phyloP scores from a whole-genome alignment of 2,113 vertebrate species.

The Bothrops jararaca region DNA sequence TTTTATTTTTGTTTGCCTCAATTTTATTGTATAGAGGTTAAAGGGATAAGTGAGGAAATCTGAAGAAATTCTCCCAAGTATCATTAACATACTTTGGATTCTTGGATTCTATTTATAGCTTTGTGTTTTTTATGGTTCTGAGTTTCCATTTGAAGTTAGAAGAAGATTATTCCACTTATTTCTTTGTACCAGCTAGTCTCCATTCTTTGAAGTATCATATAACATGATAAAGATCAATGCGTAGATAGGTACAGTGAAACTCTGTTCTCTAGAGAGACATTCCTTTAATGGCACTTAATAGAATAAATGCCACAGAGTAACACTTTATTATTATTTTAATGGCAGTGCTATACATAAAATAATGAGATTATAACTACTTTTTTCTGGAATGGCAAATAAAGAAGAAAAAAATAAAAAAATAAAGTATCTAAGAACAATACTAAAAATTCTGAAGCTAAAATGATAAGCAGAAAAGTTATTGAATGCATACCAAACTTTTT shows the following conservation, averaged over 20 bases:
- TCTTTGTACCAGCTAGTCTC: constrained; percentile 15
- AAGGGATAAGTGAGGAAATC: background rate
- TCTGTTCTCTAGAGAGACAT: background rate
- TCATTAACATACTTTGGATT: constrained; percentile 15
- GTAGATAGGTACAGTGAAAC: background rate
- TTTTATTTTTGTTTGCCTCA: background rate
- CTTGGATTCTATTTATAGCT: constrained; percentile 19
- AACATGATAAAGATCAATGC: background rate
- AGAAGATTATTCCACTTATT: constrained; percentile 22
- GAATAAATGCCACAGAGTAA: background rate
- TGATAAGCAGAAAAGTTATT: background rate
- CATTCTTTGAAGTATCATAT: constrained; percentile 1
- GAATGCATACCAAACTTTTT: background rate
- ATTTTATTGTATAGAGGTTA: background rate
- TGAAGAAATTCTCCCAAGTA: constrained; percentile 20
- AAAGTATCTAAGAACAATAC: background rate
- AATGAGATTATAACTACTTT: background rate
- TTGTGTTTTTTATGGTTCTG: constrained; percentile 20
- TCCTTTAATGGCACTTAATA: background rate
- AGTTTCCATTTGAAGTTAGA: constrained; percentile 28
- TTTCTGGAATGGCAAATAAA: background rate
- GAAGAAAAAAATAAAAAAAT: background rate
- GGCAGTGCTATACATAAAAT: background rate
- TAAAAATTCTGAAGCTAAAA: background rate
- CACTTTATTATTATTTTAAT: background rate